These are phyloP conservation scores for Leucoptera coffeella DNA, from an alignment of 2,888 invertebrate species.

Conservation along the genomic window DNA sequence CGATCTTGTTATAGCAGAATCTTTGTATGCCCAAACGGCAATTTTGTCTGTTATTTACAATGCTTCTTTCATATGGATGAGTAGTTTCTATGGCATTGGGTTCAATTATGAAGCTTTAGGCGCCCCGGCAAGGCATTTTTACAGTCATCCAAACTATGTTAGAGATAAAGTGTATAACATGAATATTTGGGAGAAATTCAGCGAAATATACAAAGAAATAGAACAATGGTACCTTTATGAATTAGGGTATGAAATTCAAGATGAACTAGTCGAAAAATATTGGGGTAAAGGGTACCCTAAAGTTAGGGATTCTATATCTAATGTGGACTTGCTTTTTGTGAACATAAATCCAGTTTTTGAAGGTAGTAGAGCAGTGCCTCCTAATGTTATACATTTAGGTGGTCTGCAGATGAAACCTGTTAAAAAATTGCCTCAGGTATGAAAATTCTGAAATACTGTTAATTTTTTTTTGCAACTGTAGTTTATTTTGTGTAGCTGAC, in stretches of 20 bases:
- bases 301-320: too few species aligned
- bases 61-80: constrained; percentile 1
- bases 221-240: too few species aligned
- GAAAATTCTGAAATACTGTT: too few species aligned
- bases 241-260: too few species aligned
- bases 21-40: neutral
- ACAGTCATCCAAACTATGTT: neutral
- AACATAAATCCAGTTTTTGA: constrained; percentile 5
- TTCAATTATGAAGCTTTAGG: neutral
- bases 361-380: constrained; percentile 6
- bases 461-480: too few species aligned
- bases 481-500: too few species aligned
- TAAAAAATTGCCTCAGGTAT: constrained; percentile 5
- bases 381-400: constrained; percentile 5
- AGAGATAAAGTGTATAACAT: neutral
- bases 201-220: neutral
- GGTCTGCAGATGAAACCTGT: constrained; percentile 5
- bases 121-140: neutral
- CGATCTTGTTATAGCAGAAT: constrained; percentile 1
- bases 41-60: neutral
- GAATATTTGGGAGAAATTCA: neutral
- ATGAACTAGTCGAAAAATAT: too few species aligned
- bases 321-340: constrained; percentile 5
- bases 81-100: neutral
- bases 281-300: too few species aligned